phyloP scores from a whole-genome alignment of 2,797 vertebrate genomes.

The Oophaga sylvatica region DNA sequence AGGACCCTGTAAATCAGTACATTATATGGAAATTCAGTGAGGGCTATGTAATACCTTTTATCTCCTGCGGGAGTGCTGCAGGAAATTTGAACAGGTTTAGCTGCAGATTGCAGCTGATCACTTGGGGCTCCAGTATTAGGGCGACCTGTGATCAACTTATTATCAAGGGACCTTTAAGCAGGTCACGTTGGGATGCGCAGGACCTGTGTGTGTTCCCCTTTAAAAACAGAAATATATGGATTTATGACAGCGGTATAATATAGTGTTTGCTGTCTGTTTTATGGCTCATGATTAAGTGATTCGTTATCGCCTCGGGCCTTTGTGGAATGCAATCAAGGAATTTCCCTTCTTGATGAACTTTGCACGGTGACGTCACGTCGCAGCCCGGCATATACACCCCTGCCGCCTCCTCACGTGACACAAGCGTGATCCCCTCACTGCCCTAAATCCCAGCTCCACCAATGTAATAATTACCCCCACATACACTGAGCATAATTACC shows the following conservation, averaged over 20 bases:
- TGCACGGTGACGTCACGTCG: background rate
- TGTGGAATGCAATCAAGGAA: constrained; percentile 4
- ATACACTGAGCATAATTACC: no score
- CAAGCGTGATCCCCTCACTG: background rate
- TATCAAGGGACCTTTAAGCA: background rate
- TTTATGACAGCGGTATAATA: background rate
- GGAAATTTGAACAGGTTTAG: no score
- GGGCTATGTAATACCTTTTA: no score
- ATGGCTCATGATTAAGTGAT: background rate
- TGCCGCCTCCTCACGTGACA: background rate
- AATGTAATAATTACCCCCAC: background rate
- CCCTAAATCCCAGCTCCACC: background rate
- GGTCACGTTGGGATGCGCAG: background rate
- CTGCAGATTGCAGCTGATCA: no score
- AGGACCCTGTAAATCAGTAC: no score
- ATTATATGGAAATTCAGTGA: no score
- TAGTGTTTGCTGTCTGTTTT: background rate
- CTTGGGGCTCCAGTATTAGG: no score
- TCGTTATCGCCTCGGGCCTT: background rate
- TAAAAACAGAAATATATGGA: background rate
- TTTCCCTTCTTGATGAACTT: background rate
- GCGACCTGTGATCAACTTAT: background rate
- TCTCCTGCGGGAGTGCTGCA: no score
- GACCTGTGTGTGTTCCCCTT: background rate
- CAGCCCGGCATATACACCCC: background rate